Evolutionary conservation across 2,113 vertebrate genomes (phyloP), one percentile per base, ranked within the genome.

Genomic region (Bos indicus): DNA sequence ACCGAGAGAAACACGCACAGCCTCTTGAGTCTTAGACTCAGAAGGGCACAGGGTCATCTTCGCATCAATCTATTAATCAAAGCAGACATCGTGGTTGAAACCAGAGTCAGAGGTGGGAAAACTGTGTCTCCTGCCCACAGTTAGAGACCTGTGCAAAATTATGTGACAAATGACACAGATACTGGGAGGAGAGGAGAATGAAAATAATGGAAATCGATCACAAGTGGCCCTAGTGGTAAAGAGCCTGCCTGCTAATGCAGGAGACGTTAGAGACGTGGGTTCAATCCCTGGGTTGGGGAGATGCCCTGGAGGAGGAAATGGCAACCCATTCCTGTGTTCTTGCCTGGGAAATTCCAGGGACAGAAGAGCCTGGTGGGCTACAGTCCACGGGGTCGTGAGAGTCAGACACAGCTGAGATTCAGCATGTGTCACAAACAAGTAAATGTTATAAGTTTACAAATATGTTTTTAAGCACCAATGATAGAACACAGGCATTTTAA

Each of bases 1-100:
- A 19, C 26, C 6, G 5, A 6, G 13, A 62, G 36, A 82, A 48
- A 91, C 25, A 23, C 0, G 0, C 8, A 21, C 36, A 6, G 1
- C 6, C 15, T 28, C 33, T 51, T 40, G 30, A 28, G n/a, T 51
- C 12, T 52, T 43, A 51, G 36, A 94, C 26, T 60, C 30, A 59
- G 52, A 82, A 51, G 5, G 15, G 23, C 74, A 89, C 4, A 26
- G 28, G 7, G 26, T 26, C 46, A 14, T 12, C 67, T 94, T 90
- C 56, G 33, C 21, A 52, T 13, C 15, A 19, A 3, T 52, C 33
- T 85, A 26, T 13, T 88, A 64, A 78, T 17, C 19, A 85, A 59
- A 88, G n/a, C 46, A 17, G 23, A 2, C 46, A 14, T 91, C 1
- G 0, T 43, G 56, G 30, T 54, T 52, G 59, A 88, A 90, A 56